A percentile compares a stretch with the other conserved stretches of the same genome.
Evolutionary conservation across 2,888 invertebrate genomes (phyloP).

Genomic region (Drosophila cracens): DNA sequence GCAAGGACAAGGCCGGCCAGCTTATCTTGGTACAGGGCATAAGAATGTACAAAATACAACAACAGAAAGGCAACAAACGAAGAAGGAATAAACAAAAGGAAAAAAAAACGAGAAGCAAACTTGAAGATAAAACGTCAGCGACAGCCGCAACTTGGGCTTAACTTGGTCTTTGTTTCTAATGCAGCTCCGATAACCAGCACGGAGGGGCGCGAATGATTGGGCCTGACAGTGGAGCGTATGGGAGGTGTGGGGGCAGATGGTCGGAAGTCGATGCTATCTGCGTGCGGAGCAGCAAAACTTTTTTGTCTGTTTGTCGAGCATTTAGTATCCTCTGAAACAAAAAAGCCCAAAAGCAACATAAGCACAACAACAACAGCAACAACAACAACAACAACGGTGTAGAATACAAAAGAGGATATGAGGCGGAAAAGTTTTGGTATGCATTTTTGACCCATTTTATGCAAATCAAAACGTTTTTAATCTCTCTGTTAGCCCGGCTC

Average conservation of each 20-base stretch:
- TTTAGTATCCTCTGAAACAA: conserved; percentile 23
- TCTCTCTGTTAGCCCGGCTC: conserved; percentile 55
- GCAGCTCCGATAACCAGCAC: conserved; percentile 45
- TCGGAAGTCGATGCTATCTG: conserved; percentile 43
- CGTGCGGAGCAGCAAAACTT: conserved; percentile 61
- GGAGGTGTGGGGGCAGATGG: background rate
- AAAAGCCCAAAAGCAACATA: background rate
- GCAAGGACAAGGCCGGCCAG: conserved; percentile 14
- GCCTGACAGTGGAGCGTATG: background rate
- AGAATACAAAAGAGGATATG: conserved; percentile 7
- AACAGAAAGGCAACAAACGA: conserved; percentile 2
- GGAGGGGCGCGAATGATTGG: conserved; percentile 4
- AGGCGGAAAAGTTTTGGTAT: conserved; percentile 57
- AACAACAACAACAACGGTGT: conserved; percentile 9
- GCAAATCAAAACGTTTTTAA: conserved; percentile 75
- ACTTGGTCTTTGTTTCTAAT: conserved; percentile 58
- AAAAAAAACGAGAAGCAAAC: conserved; percentile 7
- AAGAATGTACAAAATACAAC: conserved; percentile 19
- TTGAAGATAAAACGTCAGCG: conserved; percentile 60
- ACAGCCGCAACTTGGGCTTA: conserved; percentile 60
- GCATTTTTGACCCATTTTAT: conserved; percentile 66
- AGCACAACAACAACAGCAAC: conserved; percentile 8
- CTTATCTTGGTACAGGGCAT: conserved; percentile 45
- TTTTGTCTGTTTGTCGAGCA: conserved; percentile 31
- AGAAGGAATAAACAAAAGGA: background rate